Percentiles rank a stretch among this genome's conserved stretches.
Conservation (phyloP, 2,888 invertebrate genomes). For the Meteorus colon region DNA sequence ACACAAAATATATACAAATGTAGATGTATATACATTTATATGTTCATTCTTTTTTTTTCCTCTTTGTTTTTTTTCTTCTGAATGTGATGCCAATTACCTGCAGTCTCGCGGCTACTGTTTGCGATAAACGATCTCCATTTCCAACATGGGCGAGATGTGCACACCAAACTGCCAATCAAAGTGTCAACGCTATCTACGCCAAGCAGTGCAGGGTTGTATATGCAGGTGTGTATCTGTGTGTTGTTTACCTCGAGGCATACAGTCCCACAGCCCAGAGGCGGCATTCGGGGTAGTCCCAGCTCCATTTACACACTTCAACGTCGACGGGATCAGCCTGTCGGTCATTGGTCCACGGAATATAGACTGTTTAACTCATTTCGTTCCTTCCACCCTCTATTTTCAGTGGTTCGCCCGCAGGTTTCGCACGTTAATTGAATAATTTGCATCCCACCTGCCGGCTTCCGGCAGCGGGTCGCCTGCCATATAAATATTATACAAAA, state of each 20-base stretch:
- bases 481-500: slow-evolving; percentile 39
- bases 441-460: slow-evolving; percentile 65
- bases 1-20: neutral
- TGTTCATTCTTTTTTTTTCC: neutral
- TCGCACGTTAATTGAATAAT: slow-evolving; percentile 68
- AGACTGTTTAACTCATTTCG: neutral
- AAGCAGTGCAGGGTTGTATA: neutral
- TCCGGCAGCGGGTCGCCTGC: slow-evolving; percentile 54
- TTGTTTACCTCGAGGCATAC: neutral
- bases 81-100: slow-evolving; percentile 40
- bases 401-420: slow-evolving; percentile 41
- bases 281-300: slow-evolving; percentile 4
- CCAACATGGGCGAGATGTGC: slow-evolving; percentile 38
- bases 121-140: slow-evolving; percentile 47
- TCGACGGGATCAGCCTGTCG: neutral
- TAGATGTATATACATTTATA: slow-evolving; percentile 1
- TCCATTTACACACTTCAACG: neutral
- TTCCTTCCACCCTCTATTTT: slow-evolving; percentile 15
- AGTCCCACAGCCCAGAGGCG: slow-evolving; percentile 29
- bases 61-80: slow-evolving; percentile 2
- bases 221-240: neutral
- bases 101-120: slow-evolving; percentile 37
- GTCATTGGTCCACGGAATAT: too few species aligned
- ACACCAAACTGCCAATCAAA: slow-evolving; percentile 62
- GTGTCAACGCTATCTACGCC: slow-evolving; percentile 63